Evolutionary conservation across 2,888 invertebrate species (phyloP).

Genomic region (Rhagonycha lutea): DNA sequence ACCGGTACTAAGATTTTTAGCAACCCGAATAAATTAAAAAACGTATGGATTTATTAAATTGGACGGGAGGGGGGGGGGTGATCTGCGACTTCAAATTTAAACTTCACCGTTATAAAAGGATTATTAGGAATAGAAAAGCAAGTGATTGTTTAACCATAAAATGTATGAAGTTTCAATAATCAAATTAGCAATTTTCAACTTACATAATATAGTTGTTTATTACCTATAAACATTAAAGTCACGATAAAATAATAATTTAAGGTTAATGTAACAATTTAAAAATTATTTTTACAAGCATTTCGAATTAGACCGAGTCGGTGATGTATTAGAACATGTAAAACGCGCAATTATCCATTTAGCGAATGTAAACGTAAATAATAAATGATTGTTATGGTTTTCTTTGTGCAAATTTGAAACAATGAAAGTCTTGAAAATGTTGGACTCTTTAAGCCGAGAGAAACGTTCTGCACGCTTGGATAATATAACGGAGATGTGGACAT

Average conservation of each 20-base stretch:
- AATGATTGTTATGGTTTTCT: background rate
- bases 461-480: conserved; percentile 29
- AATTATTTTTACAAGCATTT: background rate
- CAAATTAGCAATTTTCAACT: background rate
- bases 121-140: no score
- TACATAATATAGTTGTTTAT: background rate
- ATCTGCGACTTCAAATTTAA: no score
- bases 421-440: conserved; percentile 11
- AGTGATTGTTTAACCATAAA: background rate
- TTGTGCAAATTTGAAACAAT: conserved; percentile 1
- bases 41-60: no score
- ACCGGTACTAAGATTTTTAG: no score
- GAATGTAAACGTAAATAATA: background rate
- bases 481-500: conserved; percentile 35
- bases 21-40: no score
- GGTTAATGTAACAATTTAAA: background rate
- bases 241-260: background rate
- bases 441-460: conserved; percentile 16
- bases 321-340: background rate
- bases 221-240: background rate
- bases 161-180: background rate
- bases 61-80: no score
- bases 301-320: background rate
- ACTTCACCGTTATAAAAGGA: background rate
- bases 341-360: background rate